Conservation (phyloP, 2,888 invertebrate species). For the Ectropis crepuscularia region DNA sequence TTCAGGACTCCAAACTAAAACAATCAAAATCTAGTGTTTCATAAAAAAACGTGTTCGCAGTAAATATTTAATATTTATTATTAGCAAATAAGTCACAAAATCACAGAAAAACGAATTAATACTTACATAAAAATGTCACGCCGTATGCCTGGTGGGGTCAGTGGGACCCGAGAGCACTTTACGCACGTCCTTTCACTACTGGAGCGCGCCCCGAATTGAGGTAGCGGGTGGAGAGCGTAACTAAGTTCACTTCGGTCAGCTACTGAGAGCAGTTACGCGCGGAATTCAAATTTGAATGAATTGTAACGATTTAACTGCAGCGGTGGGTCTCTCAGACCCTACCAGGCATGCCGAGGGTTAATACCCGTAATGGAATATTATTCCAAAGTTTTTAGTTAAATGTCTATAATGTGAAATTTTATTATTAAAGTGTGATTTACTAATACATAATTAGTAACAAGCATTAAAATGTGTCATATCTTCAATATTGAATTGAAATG, state of each 20-base stretch:
- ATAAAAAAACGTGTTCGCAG: neutral
- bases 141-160: neutral
- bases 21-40: neutral
- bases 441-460: too few species aligned
- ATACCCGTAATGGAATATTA: too few species aligned
- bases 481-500: too few species aligned
- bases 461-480: too few species aligned
- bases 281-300: conserved; percentile 1
- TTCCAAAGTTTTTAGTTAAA: too few species aligned
- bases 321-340: conserved; percentile 4
- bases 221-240: conserved; percentile 3
- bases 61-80: too few species aligned
- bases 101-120: neutral
- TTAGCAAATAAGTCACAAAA: neutral
- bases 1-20: too few species aligned
- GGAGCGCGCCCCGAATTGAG: conserved; percentile 9
- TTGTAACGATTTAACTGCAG: conserved; percentile 2
- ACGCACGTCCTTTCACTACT: conserved; percentile 3
- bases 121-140: neutral
- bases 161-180: neutral
- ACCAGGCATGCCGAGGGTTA: conserved; percentile 4
- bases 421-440: too few species aligned
- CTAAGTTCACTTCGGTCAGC: conserved; percentile 3
- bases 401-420: too few species aligned
- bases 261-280: conserved; percentile 4